These are phyloP conservation scores for Cephus runcator DNA, from an alignment of 2,888 invertebrate species.

Conservation along the genomic window DNA sequence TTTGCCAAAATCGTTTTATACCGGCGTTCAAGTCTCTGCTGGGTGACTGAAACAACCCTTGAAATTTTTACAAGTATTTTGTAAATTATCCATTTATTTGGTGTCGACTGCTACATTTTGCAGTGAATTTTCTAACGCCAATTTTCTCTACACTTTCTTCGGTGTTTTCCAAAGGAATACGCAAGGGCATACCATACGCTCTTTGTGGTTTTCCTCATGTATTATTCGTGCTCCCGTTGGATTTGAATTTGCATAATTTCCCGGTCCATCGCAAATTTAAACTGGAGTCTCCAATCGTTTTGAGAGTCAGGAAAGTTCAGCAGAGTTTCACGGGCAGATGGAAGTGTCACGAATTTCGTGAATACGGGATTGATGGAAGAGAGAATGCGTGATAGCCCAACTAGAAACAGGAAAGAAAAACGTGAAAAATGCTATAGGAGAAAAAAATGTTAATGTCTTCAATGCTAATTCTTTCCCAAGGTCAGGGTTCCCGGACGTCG, in stretches of 20 bases:
- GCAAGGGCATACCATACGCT: not conserved
- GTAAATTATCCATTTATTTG: not conserved
- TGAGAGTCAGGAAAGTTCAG: not conserved
- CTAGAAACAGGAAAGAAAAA: not conserved
- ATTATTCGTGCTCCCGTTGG: slow-evolving; percentile 31
- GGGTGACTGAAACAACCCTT: not conserved
- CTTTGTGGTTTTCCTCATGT: slow-evolving; percentile 31
- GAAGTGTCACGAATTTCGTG: not conserved
- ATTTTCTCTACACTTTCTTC: not conserved
- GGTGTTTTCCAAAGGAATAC: not conserved
- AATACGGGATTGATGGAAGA: not conserved
- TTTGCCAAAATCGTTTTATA: not conserved
- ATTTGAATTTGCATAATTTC: slow-evolving; percentile 35
- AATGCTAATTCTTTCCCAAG: not conserved
- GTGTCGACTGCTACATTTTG: not conserved
- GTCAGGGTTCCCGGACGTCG: slow-evolving; percentile 4
- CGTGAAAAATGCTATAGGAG: not conserved
- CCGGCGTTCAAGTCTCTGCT: not conserved
- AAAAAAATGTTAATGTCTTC: not conserved
- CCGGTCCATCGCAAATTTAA: slow-evolving; percentile 35
- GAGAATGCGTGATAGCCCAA: not conserved
- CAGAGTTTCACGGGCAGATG: not conserved
- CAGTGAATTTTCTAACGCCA: not conserved
- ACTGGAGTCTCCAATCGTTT: slow-evolving; percentile 11
- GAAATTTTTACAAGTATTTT: not conserved